Evolutionary conservation across 2,888 invertebrate genomes (phyloP).

Genomic region (Atethmia centrago): DNA sequence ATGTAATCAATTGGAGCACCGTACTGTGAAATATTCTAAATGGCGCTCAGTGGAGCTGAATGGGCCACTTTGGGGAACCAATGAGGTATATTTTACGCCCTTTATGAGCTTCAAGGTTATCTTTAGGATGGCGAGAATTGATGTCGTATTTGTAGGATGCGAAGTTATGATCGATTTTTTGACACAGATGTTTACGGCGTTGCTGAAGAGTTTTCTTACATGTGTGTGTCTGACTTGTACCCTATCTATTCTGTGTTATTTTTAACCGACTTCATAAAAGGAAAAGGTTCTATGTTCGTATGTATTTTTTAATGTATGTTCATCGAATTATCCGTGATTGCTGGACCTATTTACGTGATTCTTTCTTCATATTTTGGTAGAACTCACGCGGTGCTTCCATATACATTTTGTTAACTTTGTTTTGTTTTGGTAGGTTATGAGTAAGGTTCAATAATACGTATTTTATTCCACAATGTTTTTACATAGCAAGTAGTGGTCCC

Average conservation of each 20-base stretch:
- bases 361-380: too few relatives aligned
- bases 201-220: neutral
- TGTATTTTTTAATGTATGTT: neutral
- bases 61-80: constrained; percentile 51
- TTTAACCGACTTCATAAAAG: neutral
- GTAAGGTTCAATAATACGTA: too few relatives aligned
- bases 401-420: too few relatives aligned
- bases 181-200: neutral
- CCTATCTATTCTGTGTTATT: neutral
- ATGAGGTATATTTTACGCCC: constrained; percentile 52
- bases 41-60: constrained; percentile 63
- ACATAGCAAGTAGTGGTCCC: too few relatives aligned
- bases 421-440: too few relatives aligned
- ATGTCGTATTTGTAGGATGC: constrained; percentile 9
- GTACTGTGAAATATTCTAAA: constrained; percentile 66
- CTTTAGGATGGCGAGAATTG: constrained; percentile 15
- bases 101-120: constrained; percentile 44
- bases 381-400: too few relatives aligned
- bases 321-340: too few relatives aligned
- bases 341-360: too few relatives aligned
- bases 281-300: neutral
- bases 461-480: too few relatives aligned
- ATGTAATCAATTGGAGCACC: constrained; percentile 60
- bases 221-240: neutral
- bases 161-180: constrained; percentile 25